Conservation (phyloP, 23 tunicate genomes). For the Halocynthia aurantium region DNA sequence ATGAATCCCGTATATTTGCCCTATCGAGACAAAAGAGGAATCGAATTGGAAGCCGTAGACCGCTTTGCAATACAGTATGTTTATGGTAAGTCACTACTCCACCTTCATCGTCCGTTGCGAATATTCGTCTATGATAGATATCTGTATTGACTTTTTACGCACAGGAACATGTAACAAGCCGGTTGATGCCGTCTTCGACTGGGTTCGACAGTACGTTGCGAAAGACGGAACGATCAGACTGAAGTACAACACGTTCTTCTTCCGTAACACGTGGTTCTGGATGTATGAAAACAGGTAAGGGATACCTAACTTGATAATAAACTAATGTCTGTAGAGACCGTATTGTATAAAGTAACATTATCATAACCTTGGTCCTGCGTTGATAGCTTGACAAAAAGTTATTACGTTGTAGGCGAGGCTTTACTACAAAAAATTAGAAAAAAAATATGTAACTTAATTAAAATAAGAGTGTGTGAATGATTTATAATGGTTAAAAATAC, state of each 20-base stretch:
- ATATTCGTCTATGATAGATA: too few relatives aligned
- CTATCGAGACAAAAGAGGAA: constrained; percentile 29
- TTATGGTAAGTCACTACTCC: constrained; percentile 54
- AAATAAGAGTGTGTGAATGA: too few relatives aligned
- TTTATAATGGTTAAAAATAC: too few relatives aligned
- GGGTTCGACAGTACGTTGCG: constrained; percentile 39
- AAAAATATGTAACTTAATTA: too few relatives aligned
- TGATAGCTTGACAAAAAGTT: too few relatives aligned
- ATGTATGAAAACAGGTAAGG: constrained; percentile 70
- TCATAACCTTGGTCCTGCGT: too few relatives aligned
- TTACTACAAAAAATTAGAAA: too few relatives aligned
- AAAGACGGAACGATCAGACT: constrained; percentile 19
- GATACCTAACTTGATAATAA: too few relatives aligned
- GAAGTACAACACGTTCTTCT: constrained; percentile 72
- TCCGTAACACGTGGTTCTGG: constrained; percentile 72
- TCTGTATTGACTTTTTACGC: neutral
- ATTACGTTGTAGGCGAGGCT: too few relatives aligned
- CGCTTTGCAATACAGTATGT: constrained; percentile 31
- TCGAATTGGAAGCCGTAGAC: constrained; percentile 48
- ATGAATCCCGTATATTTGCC: constrained; percentile 84
- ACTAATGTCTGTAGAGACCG: too few relatives aligned
- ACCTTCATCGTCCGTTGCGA: neutral
- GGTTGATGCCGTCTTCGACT: constrained; percentile 75
- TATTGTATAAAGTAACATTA: too few relatives aligned
- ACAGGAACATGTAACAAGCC: constrained; percentile 56